Conservation (phyloP, 2,797 vertebrate species). For the Caiman crocodilus region DNA sequence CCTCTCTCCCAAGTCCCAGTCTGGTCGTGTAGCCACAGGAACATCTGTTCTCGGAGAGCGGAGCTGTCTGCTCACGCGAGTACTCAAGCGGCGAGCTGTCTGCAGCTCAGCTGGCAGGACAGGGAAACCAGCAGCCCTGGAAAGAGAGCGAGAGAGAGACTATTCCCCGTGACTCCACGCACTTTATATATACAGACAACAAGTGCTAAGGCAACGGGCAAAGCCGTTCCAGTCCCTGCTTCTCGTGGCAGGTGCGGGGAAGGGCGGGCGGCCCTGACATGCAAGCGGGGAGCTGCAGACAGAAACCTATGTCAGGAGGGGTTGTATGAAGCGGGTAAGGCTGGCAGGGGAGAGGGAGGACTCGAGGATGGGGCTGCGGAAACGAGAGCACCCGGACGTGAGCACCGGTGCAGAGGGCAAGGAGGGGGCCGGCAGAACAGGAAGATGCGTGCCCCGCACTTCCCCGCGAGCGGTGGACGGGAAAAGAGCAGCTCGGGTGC, state of each 20-base stretch:
- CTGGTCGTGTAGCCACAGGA: background rate
- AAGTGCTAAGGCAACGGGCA: background rate
- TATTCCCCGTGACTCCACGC: background rate
- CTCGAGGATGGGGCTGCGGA: fast-evolving
- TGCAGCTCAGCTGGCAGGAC: background rate
- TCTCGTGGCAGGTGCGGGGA: constrained; percentile 23
- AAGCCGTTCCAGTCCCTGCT: constrained; percentile 31
- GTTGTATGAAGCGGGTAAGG: background rate
- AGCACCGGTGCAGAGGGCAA: constrained; percentile 28
- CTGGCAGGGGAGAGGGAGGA: constrained; percentile 23
- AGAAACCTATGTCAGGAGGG: constrained; percentile 44
- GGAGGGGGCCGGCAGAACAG: constrained; percentile 16
- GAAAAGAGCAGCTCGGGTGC: background rate
- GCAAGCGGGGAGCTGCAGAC: constrained; percentile 37
- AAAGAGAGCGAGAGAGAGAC: fast-evolving
- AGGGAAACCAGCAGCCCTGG: background rate
- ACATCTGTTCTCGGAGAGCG: fast-evolving
- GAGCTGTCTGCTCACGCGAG: fast-evolving
- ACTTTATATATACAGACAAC: background rate
- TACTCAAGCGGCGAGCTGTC: background rate
- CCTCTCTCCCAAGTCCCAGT: fast-evolving
- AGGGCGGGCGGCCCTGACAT: constrained; percentile 42
- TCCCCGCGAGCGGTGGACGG: background rate
- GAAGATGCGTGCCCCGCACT: background rate
- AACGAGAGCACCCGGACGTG: constrained; percentile 23